Evolutionary conservation across 2,113 vertebrate species (phyloP).

Genomic region (Ptilonorhynchus violaceus): DNA sequence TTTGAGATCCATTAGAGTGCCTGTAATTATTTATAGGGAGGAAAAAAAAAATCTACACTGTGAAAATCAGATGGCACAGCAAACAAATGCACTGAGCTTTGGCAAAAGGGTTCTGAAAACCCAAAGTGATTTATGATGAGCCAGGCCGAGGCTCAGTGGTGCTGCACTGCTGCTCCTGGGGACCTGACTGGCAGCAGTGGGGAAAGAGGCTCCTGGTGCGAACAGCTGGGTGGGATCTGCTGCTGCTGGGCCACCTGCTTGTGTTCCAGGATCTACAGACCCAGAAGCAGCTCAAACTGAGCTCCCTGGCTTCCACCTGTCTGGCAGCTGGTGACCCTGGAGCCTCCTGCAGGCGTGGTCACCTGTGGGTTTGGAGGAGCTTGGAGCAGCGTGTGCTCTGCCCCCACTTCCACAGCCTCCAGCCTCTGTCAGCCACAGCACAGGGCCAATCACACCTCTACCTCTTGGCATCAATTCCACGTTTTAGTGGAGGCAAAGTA

Average conservation of each 20-base stretch:
- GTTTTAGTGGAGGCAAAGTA: not conserved
- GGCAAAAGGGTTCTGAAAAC: not conserved
- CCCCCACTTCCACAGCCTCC: not conserved
- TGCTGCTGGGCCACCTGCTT: not conserved
- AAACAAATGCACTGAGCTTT: not conserved
- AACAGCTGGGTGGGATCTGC: not conserved
- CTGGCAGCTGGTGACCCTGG: not conserved
- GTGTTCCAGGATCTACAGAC: fast-evolving
- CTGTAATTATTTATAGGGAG: constrained; percentile 68
- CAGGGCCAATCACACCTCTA: fast-evolving
- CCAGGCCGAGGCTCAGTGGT: fast-evolving
- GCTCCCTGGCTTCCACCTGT: not conserved
- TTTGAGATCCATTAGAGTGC: constrained; percentile 56
- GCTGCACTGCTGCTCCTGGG: fast-evolving
- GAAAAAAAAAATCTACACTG: not conserved
- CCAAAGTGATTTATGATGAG: not conserved
- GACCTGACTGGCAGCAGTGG: fast-evolving
- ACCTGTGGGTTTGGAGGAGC: not conserved
- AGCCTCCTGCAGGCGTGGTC: not conserved
- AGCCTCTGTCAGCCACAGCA: fast-evolving
- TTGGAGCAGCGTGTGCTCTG: fast-evolving
- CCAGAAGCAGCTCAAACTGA: fast-evolving
- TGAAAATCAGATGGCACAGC: not conserved
- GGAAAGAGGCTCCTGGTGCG: not conserved
- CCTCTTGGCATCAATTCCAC: not conserved